These are phyloP conservation scores for Choloepus hoffmanni DNA, from an alignment of 2,113 vertebrate genomes.

Conservation along the genomic window DNA sequence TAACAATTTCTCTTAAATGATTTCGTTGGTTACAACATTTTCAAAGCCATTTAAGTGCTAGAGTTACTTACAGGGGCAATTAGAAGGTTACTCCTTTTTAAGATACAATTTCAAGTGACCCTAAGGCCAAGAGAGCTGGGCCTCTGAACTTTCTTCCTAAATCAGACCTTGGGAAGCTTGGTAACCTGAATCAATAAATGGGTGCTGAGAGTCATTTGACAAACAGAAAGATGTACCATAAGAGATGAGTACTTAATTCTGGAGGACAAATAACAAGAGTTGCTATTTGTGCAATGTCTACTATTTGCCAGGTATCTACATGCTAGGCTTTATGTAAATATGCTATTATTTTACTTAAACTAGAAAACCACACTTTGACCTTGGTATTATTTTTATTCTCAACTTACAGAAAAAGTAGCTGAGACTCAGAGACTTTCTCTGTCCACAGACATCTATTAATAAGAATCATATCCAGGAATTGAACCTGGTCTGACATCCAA, in stretches of 20 bases:
- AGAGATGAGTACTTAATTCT: background rate
- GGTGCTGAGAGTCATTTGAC: background rate
- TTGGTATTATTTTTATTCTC: conserved; percentile 18
- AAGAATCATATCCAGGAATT: background rate
- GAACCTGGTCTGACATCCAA: background rate
- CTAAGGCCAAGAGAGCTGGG: background rate
- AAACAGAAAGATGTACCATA: background rate
- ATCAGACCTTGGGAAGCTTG: background rate
- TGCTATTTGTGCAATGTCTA: background rate
- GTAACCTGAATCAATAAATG: background rate
- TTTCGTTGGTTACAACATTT: conserved; percentile 44
- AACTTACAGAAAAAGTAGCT: background rate
- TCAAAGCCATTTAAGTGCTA: conserved; percentile 49
- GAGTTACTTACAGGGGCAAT: background rate
- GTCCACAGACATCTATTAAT: background rate
- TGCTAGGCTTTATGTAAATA: background rate
- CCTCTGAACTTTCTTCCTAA: background rate
- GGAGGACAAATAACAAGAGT: background rate
- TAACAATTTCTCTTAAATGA: background rate
- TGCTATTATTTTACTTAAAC: background rate
- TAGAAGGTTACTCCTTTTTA: conserved; percentile 28
- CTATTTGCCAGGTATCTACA: background rate
- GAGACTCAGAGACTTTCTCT: background rate
- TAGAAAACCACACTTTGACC: background rate
- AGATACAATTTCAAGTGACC: background rate